phyloP scores from a whole-genome alignment of 30 jellyfish, hydroid and myxozoan genomes.

The Catostylus mosaicus region DNA sequence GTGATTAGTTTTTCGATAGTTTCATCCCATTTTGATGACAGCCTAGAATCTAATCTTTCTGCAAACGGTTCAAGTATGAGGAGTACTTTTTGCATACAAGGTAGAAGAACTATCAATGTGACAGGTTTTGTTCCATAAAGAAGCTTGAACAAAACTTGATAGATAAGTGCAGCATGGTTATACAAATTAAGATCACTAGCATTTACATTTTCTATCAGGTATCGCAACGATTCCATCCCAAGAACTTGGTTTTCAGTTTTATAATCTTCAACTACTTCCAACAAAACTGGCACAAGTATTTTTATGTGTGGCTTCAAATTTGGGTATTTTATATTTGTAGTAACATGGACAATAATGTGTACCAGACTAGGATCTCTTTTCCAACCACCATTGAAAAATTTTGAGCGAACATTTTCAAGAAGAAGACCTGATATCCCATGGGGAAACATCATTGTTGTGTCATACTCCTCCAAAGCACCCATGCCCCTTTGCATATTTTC shows the following conservation, averaged over 20 bases:
- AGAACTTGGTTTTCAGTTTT: slow-evolving; percentile 62
- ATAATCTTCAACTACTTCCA: slow-evolving; percentile 68
- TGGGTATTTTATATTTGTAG: slow-evolving; percentile 71
- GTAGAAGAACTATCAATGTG: slow-evolving; percentile 53
- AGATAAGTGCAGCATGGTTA: slow-evolving; percentile 72
- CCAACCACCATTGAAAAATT: slow-evolving; percentile 62
- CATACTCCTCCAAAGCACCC: neutral
- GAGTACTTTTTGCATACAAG: slow-evolving; percentile 57
- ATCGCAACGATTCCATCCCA: slow-evolving; percentile 61
- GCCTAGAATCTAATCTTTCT: slow-evolving; percentile 13
- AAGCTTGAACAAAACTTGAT: slow-evolving; percentile 70
- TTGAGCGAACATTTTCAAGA: slow-evolving; percentile 33
- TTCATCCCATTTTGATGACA: slow-evolving; percentile 64
- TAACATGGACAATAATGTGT: slow-evolving; percentile 47
- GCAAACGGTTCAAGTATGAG: slow-evolving; percentile 58
- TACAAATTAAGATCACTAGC: slow-evolving; percentile 73
- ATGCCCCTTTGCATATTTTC: neutral
- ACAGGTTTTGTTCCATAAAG: slow-evolving; percentile 52
- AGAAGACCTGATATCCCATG: slow-evolving; percentile 38
- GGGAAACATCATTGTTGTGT: slow-evolving; percentile 32
- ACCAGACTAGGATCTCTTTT: slow-evolving; percentile 42
- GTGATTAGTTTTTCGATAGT: slow-evolving; percentile 55
- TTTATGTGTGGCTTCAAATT: slow-evolving; percentile 43
- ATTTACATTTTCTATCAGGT: slow-evolving; percentile 63
- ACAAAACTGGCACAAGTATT: slow-evolving; percentile 52